Base-by-base conservation (phyloP, 64 coral and sea anemone species). In the Actinia equina region DNA sequence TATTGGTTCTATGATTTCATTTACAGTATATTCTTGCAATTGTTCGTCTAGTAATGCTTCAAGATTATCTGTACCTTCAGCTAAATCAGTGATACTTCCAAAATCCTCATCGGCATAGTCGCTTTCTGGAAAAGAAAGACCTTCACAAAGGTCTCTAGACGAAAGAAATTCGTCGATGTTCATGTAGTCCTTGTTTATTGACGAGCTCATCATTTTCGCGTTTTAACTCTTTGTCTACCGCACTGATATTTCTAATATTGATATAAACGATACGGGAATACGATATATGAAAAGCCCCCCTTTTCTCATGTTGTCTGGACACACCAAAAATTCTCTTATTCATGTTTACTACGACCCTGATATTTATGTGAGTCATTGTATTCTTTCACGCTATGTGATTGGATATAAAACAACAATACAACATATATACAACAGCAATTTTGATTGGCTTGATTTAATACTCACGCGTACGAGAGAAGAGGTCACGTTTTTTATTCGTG, bases 121-220 rank as follows among this genome's bases (percentile, higher is more conserved):
- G 59, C 84, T 80, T 42, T 92, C 90, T 19, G 90, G 79, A 77
- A 86, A 67, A 23, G 90, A 65, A 8, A 87, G 59, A 20, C 77
- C 85, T 22, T 86, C 71, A 49, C 89, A 91, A 2, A 92, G 19
- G 26, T 87, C 90, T 14, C 64, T 82, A 16, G 86, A 82, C 3
- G 84, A 79, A 23, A 92, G 54, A 45, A 92, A 92, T 65, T 92
- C 90, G n/a, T 92, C 90, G 6, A 92, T 27, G 77, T 87, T 85
- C 90, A 92, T 92, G 78, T 87, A 92, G 82, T 92, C 85, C 37
- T 92, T 86, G 27, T 87, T 82, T 17, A 87, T 87, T 14, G 78
- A 52, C 9, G 42, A 49, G 22, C 78, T 49, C 78, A 81, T 49
- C 42, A 44, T 81, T 52, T 49, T 81, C 44, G 78, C 45, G 12